Percentiles rank a stretch among this genome's conserved stretches.
Conservation (phyloP, 2,113 vertebrate genomes). For the Prinia subflava region DNA sequence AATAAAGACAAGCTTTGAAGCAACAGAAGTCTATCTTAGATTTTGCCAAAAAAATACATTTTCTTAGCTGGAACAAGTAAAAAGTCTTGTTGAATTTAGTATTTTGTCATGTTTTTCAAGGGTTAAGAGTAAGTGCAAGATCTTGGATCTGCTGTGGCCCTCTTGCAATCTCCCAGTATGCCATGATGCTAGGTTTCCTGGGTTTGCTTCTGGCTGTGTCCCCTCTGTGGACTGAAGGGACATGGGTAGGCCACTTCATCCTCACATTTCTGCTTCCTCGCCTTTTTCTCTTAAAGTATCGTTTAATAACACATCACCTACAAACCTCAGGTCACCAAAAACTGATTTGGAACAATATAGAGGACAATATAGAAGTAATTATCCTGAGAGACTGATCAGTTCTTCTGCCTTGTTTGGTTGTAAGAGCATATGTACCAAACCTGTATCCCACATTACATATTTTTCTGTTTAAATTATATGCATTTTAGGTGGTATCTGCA, state of each 20-base stretch:
- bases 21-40: neutral
- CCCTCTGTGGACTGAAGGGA: neutral
- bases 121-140: neutral
- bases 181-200: neutral
- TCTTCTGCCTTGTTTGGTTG: neutral
- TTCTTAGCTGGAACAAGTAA: neutral
- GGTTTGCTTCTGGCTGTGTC: neutral
- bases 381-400: neutral
- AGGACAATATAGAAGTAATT: neutral
- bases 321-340: neutral
- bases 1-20: neutral
- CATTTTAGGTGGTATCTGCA: neutral
- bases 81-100: neutral
- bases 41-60: neutral
- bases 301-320: neutral
- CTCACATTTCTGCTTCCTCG: neutral
- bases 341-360: neutral
- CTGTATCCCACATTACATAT: accelerated
- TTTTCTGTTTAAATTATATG: neutral
- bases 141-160: neutral
- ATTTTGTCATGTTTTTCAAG: neutral
- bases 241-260: neutral
- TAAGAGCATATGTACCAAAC: neutral
- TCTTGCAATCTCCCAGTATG: neutral
- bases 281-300: neutral